Base-by-base conservation (phyloP, 92 coral and sea anemone genomes). In the Paragorgia papillata region DNA sequence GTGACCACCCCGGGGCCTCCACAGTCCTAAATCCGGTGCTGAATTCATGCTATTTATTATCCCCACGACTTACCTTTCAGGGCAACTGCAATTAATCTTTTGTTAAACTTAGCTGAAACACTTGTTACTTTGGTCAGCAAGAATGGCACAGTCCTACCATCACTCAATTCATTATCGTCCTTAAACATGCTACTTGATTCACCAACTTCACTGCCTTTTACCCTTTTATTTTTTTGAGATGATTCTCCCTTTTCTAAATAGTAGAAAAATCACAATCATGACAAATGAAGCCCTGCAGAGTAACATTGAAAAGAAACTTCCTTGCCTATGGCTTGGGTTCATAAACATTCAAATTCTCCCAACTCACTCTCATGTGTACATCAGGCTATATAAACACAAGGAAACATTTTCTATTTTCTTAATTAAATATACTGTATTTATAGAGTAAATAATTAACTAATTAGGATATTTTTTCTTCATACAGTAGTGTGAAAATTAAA, bases 101-200 rank as follows among this genome's bases (percentile, higher is more conserved):
- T 40, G 58, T 95, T 95, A 62, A 82, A 89, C 61, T 87, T 81
- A 7, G 83, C 79, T 57, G 90, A 79, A 48, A 95, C 89, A 41
- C 97, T 91, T 37, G 89, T 85, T 12, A 91, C 99, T 74, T 83
- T 91, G 29, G 99, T 95, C 66, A 95, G 63, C 57, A 84, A 91
- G 73, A 95, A 91, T 32, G 95, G 84, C 9, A 91, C 39, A 53
- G 68, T 69, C 28, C 67, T 81, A 13, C 78, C 80, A 43, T 39
- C 60, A 51, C 58, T 57, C 53, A 56, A 27, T 17, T 3, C 62
- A 17, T 6, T 68, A 44, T 17, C 61, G 28, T 27, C 64, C 20
- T 19, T 59, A 46, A 48, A 43, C 18, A 49, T 40, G 32, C 63
- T 54, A 39, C 66, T 35, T 27, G 68, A 28, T 56, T 73, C 40